Evolutionary conservation across 2,888 invertebrate species (phyloP), one percentile per base, ranked within the genome.

Genomic region (Drosophila algonquin): DNA sequence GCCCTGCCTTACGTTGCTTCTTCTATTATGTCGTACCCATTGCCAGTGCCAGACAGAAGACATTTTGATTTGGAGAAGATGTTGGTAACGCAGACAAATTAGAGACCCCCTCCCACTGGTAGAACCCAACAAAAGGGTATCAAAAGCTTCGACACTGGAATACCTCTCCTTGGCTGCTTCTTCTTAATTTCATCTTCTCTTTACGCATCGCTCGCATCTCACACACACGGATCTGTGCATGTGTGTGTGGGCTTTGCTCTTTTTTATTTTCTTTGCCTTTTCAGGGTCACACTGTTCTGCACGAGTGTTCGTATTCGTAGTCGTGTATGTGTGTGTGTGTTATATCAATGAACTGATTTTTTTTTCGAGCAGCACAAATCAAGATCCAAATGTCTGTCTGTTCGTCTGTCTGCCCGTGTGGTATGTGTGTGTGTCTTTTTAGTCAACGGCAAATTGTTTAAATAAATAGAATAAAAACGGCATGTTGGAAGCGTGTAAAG

Each of bases 401-500:
- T 35, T 21, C 46, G 57, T 63, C 47, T 50, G 57, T 63, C 47
- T 50, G 35, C 59, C 44, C 58, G 65, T 72, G 56, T 44, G 62
- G 30, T 63, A 45, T 59, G 35, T 64, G 47, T 60, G 77, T 61
- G 53, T 51, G 63, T 73, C 75, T 74, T 80, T 79, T 83, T 61
- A 74, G 78, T 68, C 61, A 63, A 67, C 72, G 75, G 65, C 75
- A 75, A 86, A 87, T 76, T 87, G 77, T 86, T 87, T 87, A 76
- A 86, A 75, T 76, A 88, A 83, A 89, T 87, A 80, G 40, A 40
- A 40, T n/a, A 40, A 12, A 76, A 79, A 73, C 69, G 68, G 72
- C 56, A 81, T 76, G 73, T 93, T 90, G 85, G 93, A 89, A 60
- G 90, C 40, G 40, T 40, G 40, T 40, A 40, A 40, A 88, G 56